These are phyloP conservation scores for Serrognathus titanus DNA, from an alignment of 2,888 invertebrate genomes.

Conservation along the genomic window DNA sequence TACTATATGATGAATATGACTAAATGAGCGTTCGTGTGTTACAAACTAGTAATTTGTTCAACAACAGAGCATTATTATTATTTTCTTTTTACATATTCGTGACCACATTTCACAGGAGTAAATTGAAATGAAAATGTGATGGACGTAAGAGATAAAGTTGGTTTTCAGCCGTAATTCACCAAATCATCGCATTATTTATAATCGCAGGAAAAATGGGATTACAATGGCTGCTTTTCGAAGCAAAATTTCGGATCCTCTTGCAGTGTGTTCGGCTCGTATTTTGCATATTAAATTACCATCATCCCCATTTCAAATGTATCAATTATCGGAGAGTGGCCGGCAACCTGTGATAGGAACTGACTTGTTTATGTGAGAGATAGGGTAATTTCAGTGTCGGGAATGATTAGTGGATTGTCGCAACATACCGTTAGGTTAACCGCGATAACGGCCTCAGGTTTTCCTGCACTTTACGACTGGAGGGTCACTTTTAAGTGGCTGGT, in stretches of 20 bases:
- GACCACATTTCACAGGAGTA: no score
- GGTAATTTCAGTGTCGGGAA: conserved; percentile 5
- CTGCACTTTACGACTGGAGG: background rate
- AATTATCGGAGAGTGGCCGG: conserved; percentile 42
- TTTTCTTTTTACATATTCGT: no score
- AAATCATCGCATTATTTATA: no score
- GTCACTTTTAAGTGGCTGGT: no score
- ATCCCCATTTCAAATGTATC: conserved; percentile 41
- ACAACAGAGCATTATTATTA: no score
- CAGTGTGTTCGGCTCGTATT: conserved; percentile 25
- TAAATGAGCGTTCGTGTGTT: no score
- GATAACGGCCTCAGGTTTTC: background rate
- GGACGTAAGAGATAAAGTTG: no score
- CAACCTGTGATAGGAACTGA: conserved; percentile 22
- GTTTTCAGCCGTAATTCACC: no score
- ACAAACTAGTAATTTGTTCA: no score
- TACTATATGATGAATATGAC: no score
- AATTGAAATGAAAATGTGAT: no score
- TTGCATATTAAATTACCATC: conserved; percentile 29
- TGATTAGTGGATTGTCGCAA: conserved; percentile 2
- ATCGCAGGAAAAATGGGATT: no score
- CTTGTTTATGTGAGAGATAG: conserved; percentile 11
- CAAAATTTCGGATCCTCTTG: background rate
- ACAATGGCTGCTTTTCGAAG: background rate
- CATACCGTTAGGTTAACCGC: background rate